These are phyloP conservation scores for Grantiella picta DNA, from an alignment of 2,113 vertebrate genomes.

Conservation along the genomic window DNA sequence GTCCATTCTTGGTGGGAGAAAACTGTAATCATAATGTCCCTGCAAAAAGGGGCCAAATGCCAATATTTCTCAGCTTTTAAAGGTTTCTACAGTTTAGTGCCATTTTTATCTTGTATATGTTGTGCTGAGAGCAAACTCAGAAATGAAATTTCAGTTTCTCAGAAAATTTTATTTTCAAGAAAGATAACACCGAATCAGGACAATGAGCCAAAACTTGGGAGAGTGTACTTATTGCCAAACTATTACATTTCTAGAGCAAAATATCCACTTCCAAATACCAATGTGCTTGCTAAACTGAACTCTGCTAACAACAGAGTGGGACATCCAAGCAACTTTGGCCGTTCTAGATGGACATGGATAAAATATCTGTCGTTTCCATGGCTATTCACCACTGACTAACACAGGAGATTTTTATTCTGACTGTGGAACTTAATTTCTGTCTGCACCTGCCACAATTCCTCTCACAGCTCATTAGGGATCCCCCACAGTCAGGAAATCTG, in stretches of 20 bases:
- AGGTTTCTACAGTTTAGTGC: background rate
- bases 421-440: background rate
- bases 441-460: constrained; percentile 31
- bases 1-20: background rate
- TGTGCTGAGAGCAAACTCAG: background rate
- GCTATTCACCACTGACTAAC: background rate
- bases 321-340: background rate
- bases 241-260: background rate
- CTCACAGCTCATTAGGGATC: constrained; percentile 25
- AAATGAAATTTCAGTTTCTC: background rate
- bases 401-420: background rate
- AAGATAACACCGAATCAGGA: background rate
- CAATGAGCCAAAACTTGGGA: background rate
- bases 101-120: background rate
- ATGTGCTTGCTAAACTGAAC: background rate
- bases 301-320: background rate
- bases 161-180: background rate
- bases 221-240: background rate
- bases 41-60: background rate
- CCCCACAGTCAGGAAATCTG: constrained; percentile 22
- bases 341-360: background rate
- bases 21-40: background rate
- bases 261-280: background rate
- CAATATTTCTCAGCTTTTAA: background rate
- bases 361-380: background rate